Base-by-base conservation (phyloP, 2,888 invertebrate species). In the Drosophila mettleri region DNA sequence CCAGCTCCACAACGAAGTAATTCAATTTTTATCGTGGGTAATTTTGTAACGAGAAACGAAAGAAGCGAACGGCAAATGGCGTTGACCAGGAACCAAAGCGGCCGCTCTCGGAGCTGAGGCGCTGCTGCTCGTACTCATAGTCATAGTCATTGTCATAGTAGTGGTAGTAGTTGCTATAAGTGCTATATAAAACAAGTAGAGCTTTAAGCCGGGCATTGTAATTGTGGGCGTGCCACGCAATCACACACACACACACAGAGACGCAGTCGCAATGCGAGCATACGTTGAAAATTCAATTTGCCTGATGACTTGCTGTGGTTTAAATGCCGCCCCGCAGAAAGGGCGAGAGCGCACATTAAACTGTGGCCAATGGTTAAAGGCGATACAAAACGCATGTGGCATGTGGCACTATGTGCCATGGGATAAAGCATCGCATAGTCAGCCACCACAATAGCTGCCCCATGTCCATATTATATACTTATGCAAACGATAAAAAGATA, bases 11-110 rank as follows among this genome's bases (percentile, higher is more conserved):
- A 82, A 89, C 86, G 87, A 90, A 90, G 90, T 90, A 90, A 90
- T 90, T 90, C 90, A 90, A 90, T 90, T 90, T 90, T 90, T 90
- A 90, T 90, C 89, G 90, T 89, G 89, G 85, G 89, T 90, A 90
- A 90, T 89, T 90, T 90, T 88, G 84, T 89, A 89, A 90, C 86
- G 84, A 88, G 87, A 88, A 85, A 81, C 86, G 88, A 86, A 88
- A 75, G 82, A 86, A 81, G 78, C 84, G 55, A 77, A 70, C 59
- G 49, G 66, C 73, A 75, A 80, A 61, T 65, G 66, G 62, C 57
- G 53, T 58, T 77, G 73, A 68, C 77, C 74, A 69, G 34, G 58
- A 39, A 27, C 16, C 34, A n/a, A 49, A 20, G 34, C 22, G 22
- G 54, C 10, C 22, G 53, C 24, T 22, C 41, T 22, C 20, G 46